phyloP scores from a whole-genome alignment of 2,113 vertebrate species.

The Falcunculus frontatus region DNA sequence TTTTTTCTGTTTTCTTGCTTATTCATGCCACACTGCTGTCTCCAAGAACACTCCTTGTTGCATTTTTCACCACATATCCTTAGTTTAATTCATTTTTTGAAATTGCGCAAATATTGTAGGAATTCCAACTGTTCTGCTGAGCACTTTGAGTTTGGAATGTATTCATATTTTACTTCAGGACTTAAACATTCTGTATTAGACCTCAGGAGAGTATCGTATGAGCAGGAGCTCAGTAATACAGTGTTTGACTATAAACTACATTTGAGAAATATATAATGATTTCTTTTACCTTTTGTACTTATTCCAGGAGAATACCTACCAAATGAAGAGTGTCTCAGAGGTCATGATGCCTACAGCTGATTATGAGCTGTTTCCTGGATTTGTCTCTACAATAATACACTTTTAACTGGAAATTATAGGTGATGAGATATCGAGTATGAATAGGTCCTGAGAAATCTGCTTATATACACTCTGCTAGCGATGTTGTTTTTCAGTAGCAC shows the following conservation, averaged over 20 bases:
- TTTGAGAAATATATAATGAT: not conserved
- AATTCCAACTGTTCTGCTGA: not conserved
- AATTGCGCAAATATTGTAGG: not conserved
- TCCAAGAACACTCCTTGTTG: not conserved
- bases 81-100: not conserved
- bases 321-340: not conserved
- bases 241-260: not conserved
- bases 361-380: not conserved
- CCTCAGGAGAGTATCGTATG: rapidly evolving
- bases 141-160: not conserved
- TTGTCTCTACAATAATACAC: not conserved
- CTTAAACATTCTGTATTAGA: not conserved
- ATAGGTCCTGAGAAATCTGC: not conserved
- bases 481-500: not conserved
- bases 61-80: not conserved
- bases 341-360: not conserved
- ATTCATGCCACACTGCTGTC: not conserved
- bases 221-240: not conserved
- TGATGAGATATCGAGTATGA: not conserved
- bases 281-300: not conserved
- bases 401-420: not conserved
- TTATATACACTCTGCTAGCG: not conserved
- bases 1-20: not conserved
- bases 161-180: not conserved
- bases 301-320: not conserved